Base-by-base conservation (phyloP, 2,797 vertebrate species). In the Tinamus major region DNA sequence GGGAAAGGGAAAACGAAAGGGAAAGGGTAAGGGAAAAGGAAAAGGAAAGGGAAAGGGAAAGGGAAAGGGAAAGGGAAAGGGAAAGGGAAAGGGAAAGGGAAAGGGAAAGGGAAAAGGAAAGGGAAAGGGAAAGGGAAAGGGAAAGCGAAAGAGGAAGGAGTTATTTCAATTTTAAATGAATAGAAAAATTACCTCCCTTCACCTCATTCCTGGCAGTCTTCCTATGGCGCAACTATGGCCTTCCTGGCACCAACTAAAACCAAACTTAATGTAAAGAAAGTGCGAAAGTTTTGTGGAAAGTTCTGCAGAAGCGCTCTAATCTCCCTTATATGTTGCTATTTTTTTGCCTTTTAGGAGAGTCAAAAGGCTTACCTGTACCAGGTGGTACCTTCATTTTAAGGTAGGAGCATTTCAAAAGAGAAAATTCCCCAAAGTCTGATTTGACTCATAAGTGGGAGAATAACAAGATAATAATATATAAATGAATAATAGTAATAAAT, bases 161-260 rank as follows among this genome's bases (percentile, higher is more conserved):
- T 46, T 80, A 42, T 42, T 72, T 85, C 11, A 4, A 15, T 59
- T 48, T 56, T 18, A 70, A 87, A 39, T 6, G 3, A 61, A 65
- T 72, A 8, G 0, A n/a, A 56, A 27, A 2, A 0, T 70, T 27
- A 44, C 1, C 23, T 2, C 15, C 77, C n/a, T 10, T 2, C 4
- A 81, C 14, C 35, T 27, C 6, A 1, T 58, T 24, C 20, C 59
- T 80, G 6, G 4, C 26, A 77, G 13, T 14, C 15, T 33, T 29
- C 21, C 31, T 63, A 5, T 18, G 72, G 20, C 13, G 41, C 7
- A 26, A 18, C n/a, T n/a, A n/a, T n/a, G n/a, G n/a, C 31, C 7
- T 31, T 20, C 8, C 49, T 23, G 21, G 29, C 46, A 42, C 13
- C 13, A 59, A 13, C 12, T 35, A 65, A n/a, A 42, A 18, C 6